phyloP scores from a whole-genome alignment of 2,888 invertebrate species.

The Blastobasis adustella region DNA sequence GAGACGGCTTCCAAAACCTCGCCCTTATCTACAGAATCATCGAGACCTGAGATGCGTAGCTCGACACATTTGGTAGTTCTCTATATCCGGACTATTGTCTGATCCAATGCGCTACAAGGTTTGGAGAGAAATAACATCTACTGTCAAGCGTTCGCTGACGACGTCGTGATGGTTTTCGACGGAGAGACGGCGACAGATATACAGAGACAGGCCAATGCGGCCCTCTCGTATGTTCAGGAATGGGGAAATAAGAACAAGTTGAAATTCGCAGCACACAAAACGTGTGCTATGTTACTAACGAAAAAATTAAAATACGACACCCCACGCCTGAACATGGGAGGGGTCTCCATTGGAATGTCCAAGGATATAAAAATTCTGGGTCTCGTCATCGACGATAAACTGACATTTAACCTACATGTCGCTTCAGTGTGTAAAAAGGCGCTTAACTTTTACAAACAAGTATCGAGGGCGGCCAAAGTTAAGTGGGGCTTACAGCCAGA shows the following conservation, averaged over 20 bases:
- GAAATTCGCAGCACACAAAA: neutral
- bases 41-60: too few species aligned
- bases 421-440: neutral
- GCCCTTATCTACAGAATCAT: too few species aligned
- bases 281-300: neutral
- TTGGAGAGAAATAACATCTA: neutral
- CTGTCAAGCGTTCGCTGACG: neutral
- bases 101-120: too few species aligned
- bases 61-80: too few species aligned
- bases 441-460: too few species aligned
- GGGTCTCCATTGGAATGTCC: neutral
- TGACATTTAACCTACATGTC: slow-evolving; percentile 1
- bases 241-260: neutral
- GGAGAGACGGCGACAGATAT: neutral
- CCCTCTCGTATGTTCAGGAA: neutral
- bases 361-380: neutral
- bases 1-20: too few species aligned
- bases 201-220: neutral
- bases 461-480: too few species aligned
- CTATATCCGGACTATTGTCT: too few species aligned
- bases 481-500: too few species aligned
- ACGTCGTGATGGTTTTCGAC: neutral
- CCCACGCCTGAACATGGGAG: neutral
- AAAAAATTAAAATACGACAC: neutral
- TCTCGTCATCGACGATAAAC: neutral